phyloP scores from a whole-genome alignment of 2,113 vertebrate genomes.

The Himantopus leucocephalus region DNA sequence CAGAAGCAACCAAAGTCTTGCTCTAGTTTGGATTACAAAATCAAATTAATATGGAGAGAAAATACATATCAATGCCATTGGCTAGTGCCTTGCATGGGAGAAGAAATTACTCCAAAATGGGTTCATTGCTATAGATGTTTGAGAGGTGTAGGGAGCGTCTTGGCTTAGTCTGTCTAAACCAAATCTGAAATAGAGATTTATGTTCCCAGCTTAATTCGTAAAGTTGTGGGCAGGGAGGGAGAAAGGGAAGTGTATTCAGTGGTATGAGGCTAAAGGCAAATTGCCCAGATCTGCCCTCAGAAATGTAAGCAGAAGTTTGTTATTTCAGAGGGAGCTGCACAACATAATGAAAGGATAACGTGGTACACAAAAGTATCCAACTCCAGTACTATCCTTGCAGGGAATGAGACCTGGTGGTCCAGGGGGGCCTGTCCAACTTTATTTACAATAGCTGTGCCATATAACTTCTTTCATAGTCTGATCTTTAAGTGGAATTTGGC shows the following conservation, averaged over 20 bases:
- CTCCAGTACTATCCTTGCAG: background rate
- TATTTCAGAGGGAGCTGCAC: background rate
- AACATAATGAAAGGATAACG: background rate
- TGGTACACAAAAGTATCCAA: background rate
- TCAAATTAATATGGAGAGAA: background rate
- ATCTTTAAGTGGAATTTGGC: background rate
- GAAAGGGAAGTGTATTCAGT: background rate
- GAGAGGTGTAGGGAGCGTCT: background rate
- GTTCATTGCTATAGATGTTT: background rate
- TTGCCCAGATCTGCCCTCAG: slow-evolving; percentile 34
- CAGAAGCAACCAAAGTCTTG: background rate
- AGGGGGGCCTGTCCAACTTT: background rate
- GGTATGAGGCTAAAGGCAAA: slow-evolving; percentile 38
- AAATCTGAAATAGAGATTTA: background rate
- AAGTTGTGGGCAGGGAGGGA: background rate
- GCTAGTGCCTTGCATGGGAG: background rate
- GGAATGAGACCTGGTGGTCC: background rate
- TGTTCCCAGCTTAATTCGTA: slow-evolving; percentile 3
- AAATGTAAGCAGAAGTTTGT: background rate
- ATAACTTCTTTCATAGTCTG: background rate
- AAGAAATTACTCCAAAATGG: background rate
- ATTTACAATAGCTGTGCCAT: background rate
- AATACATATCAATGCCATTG: background rate
- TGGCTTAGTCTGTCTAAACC: background rate
- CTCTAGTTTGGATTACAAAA: background rate